Evolutionary conservation across 2,113 vertebrate genomes (phyloP).

Genomic region (Regulus satrapa): DNA sequence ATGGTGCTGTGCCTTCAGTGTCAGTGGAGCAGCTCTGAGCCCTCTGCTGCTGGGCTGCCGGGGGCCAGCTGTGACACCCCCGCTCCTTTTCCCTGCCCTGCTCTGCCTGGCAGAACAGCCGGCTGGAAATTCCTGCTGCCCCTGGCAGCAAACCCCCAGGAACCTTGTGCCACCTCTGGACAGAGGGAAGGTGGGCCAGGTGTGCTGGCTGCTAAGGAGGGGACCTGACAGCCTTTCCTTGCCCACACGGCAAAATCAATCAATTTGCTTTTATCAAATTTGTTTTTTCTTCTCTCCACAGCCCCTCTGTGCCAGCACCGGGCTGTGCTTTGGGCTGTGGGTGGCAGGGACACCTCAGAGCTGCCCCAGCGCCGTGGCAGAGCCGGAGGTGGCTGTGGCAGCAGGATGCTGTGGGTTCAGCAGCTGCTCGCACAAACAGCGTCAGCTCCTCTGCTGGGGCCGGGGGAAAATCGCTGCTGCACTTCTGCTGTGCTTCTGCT

Average conservation of each 20-base stretch:
- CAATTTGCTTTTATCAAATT: too few relatives aligned
- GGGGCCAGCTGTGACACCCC: not conserved
- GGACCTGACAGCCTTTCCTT: not conserved
- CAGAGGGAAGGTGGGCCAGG: not conserved
- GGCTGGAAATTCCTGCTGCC: not conserved
- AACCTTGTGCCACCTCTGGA: not conserved
- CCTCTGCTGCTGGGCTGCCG: not conserved
- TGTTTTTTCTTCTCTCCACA: not conserved
- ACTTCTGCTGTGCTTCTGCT: too few relatives aligned
- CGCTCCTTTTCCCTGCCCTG: not conserved
- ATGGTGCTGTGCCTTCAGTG: not conserved
- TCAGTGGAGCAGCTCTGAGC: not conserved
- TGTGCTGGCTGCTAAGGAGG: not conserved
- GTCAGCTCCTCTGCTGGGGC: not conserved
- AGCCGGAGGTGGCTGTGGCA: not conserved
- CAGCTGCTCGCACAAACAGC: not conserved
- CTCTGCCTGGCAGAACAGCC: fast-evolving
- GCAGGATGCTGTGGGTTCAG: not conserved
- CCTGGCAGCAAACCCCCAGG: not conserved
- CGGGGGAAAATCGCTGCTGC: too few relatives aligned
- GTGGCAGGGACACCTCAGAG: not conserved
- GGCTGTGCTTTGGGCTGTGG: not conserved
- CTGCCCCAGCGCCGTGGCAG: not conserved
- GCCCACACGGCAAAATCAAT: too few relatives aligned
- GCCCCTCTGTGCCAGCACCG: fast-evolving